phyloP scores from a whole-genome alignment of 2,797 vertebrate species.

The Schizopygopsis pylzovi region DNA sequence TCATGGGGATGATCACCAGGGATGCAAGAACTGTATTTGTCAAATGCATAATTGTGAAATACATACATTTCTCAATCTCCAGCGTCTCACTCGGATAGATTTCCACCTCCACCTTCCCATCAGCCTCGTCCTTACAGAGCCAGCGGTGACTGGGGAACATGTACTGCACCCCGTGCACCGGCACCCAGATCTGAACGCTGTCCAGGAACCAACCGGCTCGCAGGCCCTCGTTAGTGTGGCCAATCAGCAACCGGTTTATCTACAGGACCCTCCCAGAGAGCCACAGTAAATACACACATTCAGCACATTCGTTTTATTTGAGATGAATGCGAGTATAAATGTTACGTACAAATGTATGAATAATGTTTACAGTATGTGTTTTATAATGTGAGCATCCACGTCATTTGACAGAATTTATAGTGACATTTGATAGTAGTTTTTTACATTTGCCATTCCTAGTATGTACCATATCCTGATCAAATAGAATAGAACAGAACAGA shows the following conservation, averaged over 20 bases:
- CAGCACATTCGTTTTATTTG: background rate
- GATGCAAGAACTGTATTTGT: slow-evolving; percentile 5
- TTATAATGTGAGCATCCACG: background rate
- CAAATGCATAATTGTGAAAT: background rate
- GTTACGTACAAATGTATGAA: background rate
- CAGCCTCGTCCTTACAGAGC: slow-evolving; percentile 93
- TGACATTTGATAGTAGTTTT: background rate
- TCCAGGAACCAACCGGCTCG: slow-evolving; percentile 94
- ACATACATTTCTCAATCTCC: slow-evolving; percentile 89
- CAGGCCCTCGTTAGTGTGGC: slow-evolving; percentile 91
- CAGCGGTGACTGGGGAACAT: slow-evolving; percentile 97
- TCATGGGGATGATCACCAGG: no score
- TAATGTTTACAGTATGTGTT: background rate
- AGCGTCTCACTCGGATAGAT: slow-evolving; percentile 93
- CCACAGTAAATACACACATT: background rate
- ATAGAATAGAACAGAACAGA: background rate
- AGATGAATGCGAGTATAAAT: background rate
- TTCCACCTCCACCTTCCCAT: slow-evolving; percentile 94
- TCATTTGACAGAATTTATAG: background rate
- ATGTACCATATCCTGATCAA: no score
- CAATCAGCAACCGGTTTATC: slow-evolving; percentile 91
- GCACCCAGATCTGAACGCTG: slow-evolving; percentile 90
- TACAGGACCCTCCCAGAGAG: slow-evolving; percentile 61
- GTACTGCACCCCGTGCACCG: slow-evolving; percentile 90
- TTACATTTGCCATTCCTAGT: background rate